These are phyloP conservation scores for Pogonomyrmex californicus DNA, from an alignment of 1,140 invertebrate genomes.

Conservation along the genomic window DNA sequence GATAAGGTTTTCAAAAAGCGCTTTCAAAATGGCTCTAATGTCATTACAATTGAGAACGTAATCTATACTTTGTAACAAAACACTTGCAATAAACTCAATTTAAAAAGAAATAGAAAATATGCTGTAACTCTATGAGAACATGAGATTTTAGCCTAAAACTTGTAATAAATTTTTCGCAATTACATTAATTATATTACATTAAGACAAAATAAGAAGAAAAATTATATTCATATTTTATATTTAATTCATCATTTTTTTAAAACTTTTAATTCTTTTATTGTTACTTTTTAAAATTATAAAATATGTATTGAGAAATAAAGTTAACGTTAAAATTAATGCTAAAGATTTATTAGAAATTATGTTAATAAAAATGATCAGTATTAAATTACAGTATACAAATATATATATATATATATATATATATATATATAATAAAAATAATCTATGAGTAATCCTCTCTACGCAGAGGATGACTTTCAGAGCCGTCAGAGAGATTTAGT, in stretches of 20 bases:
- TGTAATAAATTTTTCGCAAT: neutral
- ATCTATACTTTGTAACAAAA: neutral
- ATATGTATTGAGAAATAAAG: neutral
- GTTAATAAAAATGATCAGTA: neutral
- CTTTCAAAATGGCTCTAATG: neutral
- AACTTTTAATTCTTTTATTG: neutral
- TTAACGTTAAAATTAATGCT: neutral
- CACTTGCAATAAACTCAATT: neutral
- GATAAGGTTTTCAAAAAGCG: slow-evolving; percentile 15
- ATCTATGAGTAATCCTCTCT: slow-evolving; percentile 9
- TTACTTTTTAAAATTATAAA: neutral
- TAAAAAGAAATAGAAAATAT: neutral
- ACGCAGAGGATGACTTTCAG: slow-evolving; percentile 10
- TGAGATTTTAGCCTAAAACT: neutral
- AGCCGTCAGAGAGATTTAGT: slow-evolving; percentile 20
- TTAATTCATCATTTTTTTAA: neutral
- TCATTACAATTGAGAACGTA: neutral
- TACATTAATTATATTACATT: too few species aligned
- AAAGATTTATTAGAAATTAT: neutral
- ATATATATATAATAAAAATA: neutral
- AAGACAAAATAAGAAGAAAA: neutral
- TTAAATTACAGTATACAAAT: slow-evolving; percentile 4
- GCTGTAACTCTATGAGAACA: neutral
- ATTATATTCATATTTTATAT: neutral
- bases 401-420: neutral